phyloP scores from a whole-genome alignment of 1,140 invertebrate species.

The Procambarus clarkii region DNA sequence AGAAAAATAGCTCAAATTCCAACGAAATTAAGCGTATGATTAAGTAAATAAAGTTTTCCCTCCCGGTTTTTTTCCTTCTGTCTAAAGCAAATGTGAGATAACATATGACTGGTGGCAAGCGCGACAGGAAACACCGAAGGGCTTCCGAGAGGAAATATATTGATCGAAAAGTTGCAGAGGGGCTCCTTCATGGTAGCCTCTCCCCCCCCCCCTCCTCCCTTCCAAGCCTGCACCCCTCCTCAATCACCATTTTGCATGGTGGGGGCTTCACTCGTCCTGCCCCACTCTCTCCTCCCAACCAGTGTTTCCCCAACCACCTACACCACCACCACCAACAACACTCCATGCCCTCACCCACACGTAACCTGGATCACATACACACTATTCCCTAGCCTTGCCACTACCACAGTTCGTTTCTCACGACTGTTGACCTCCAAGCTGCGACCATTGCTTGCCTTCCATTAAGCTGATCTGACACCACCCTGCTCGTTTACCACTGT shows the following conservation, averaged over 20 bases:
- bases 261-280: background rate
- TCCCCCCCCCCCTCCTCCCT: background rate
- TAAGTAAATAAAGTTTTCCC: background rate
- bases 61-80: background rate
- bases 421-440: too few relatives aligned
- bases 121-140: constrained; percentile 43
- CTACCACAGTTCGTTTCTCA: background rate
- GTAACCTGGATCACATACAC: too few relatives aligned
- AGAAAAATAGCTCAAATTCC: too few relatives aligned
- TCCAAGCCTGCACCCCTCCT: background rate
- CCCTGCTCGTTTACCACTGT: too few relatives aligned
- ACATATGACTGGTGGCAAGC: constrained; percentile 39
- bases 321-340: background rate
- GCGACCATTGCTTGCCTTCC: too few relatives aligned
- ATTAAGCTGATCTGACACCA: too few relatives aligned
- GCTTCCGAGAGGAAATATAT: constrained; percentile 51
- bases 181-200: background rate
- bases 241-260: background rate
- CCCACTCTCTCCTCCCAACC: background rate
- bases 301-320: too few relatives aligned
- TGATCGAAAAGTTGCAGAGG: constrained; percentile 22
- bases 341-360: background rate
- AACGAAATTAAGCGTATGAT: too few relatives aligned
- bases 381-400: background rate
- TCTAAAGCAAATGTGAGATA: background rate